A percentile compares a stretch with the other conserved stretches of the same genome.
Conservation (phyloP, 2,113 vertebrate species). For the Syngnathoides biaculeatus region DNA sequence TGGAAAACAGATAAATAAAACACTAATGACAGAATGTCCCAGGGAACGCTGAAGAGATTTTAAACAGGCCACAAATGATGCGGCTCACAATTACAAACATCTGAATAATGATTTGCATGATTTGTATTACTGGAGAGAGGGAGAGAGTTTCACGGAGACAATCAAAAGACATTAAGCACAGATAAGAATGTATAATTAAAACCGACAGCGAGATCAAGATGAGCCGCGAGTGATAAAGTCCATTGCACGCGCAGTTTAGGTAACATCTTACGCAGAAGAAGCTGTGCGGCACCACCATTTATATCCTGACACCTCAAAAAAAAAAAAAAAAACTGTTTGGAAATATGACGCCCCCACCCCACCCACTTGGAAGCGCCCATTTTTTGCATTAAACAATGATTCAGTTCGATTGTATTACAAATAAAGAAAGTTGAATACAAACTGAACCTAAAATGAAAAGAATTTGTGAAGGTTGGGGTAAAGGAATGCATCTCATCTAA, state of each 20-base stretch:
- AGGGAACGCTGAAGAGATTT: not conserved
- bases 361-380: too few relatives aligned
- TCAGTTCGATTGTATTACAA: too few relatives aligned
- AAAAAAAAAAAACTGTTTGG: too few relatives aligned
- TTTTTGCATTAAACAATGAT: too few relatives aligned
- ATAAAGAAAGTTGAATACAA: too few relatives aligned
- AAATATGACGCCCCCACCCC: too few relatives aligned
- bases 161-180: conserved; percentile 21
- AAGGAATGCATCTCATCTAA: not conserved
- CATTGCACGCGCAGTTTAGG: not conserved
- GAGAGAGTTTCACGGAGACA: not conserved
- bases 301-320: not conserved
- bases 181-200: conserved; percentile 48
- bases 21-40: conserved; percentile 4
- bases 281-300: not conserved
- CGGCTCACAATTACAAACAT: not conserved
- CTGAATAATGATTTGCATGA: conserved; percentile 7
- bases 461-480: not conserved
- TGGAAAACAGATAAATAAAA: not conserved
- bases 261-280: not conserved
- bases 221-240: not conserved
- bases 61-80: not conserved
- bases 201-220: conserved; percentile 21
- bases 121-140: not conserved
- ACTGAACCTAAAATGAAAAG: too few relatives aligned